Base-by-base conservation (phyloP, 2,113 vertebrate species). In the Pteruthius melanotis region DNA sequence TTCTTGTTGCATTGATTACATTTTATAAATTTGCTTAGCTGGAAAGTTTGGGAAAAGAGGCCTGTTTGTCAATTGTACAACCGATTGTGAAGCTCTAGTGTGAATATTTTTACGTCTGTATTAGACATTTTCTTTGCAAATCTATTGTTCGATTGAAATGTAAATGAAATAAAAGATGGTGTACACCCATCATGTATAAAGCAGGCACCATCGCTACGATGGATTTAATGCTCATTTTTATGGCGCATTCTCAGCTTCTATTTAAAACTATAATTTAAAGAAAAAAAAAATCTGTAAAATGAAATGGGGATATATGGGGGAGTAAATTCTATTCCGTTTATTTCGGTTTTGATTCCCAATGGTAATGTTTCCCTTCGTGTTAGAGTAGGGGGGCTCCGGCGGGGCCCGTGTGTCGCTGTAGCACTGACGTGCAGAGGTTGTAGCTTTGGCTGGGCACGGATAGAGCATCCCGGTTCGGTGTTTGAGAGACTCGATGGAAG, bases 61-160 rank as follows among this genome's bases (percentile, higher is more conserved):
- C 98, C 98, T 99, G 98, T 98, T 99, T 98, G 98, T 99, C 98
- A 98, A 98, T 98, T 98, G 98, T 98, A 98, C 98, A 99, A 99
- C 98, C 98, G 98, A 98, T 98, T 98, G 98, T 98, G 97, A 98
- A 99, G 98, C 98, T 98, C 98, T 98, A 98, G 98, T 99, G 99
- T 99, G 98, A 98, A 99, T 99, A 99, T 99, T 99, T 98, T 98
- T 98, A 99, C 99, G 99, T 99, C 99, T 99, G 99, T 99, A 99
- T 99, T 99, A 99, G 99, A 99, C 99, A 99, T 99, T 99, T 99
- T 98, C 98, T 99, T 99, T 99, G 98, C 98, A 97, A 99, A 99
- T 99, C 99, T 99, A 99, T 99, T 99, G 98, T 99, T 99, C 98
- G 99, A 99, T 99, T 99, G 98, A 99, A 99, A 98, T 99, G 98